Conservation (phyloP, 2,113 vertebrate genomes). For the Ursus arctos region DNA sequence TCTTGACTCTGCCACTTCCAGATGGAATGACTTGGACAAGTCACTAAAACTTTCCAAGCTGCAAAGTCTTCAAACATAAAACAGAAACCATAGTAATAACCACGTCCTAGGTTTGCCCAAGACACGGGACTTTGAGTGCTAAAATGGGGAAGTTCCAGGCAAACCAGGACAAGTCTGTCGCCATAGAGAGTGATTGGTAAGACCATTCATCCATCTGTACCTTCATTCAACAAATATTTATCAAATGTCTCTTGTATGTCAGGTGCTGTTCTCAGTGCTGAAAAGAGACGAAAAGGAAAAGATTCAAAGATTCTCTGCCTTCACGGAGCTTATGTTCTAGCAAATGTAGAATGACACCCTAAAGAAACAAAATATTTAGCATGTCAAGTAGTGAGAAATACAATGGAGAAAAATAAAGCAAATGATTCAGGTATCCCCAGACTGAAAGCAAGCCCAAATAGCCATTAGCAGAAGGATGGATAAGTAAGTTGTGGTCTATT, state of each 20-base stretch:
- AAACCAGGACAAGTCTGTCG: neutral
- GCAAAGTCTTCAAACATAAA: neutral
- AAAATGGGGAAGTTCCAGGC: neutral
- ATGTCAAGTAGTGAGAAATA: conserved; percentile 1
- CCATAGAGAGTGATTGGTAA: neutral
- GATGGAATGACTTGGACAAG: neutral
- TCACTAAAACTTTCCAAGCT: neutral
- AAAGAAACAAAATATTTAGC: conserved; percentile 36
- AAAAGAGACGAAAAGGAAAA: neutral
- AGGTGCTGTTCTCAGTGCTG: neutral
- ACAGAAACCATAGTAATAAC: neutral
- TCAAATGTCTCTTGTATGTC: neutral
- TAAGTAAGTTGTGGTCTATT: neutral
- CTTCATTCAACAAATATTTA: neutral
- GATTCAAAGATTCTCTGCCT: neutral
- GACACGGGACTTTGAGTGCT: neutral
- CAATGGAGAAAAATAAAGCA: conserved; percentile 56
- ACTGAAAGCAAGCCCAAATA: neutral
- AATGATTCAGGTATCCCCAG: neutral
- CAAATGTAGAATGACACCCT: neutral
- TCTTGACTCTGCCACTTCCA: neutral
- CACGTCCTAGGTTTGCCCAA: neutral
- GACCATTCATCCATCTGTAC: neutral
- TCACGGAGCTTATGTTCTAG: neutral
- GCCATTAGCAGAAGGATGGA: conserved; percentile 33